phyloP scores from a whole-genome alignment of 2,113 vertebrate species.

The Myrmecophaga tridactyla region DNA sequence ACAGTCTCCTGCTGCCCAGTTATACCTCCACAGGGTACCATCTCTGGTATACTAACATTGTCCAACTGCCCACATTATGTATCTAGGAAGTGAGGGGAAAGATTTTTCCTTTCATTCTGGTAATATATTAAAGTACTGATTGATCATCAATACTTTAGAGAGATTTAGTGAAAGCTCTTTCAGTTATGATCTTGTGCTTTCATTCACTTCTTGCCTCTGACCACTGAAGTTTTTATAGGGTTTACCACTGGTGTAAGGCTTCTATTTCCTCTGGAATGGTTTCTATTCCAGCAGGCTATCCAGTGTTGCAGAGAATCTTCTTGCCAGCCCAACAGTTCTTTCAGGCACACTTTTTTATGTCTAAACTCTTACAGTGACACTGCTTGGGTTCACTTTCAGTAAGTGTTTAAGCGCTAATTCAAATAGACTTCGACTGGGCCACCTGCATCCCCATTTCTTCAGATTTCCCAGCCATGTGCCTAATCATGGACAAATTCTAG shows the following conservation, averaged over 20 bases:
- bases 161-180: not conserved
- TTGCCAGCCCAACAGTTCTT: not conserved
- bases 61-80: not conserved
- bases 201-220: not conserved
- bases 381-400: not conserved
- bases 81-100: not conserved
- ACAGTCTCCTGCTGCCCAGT: accelerated
- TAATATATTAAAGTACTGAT: not conserved
- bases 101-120: not conserved
- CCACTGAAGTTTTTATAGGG: not conserved
- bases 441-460: not conserved
- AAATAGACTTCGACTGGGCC: not conserved
- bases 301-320: not conserved
- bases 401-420: not conserved
- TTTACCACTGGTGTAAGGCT: not conserved
- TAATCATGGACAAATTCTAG: not conserved
- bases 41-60: not conserved
- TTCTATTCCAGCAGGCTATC: not conserved
- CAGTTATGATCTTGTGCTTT: not conserved
- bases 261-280: not conserved
- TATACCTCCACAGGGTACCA: not conserved
- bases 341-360: not conserved
- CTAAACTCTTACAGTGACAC: not conserved
- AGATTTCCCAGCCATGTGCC: not conserved
- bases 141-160: not conserved